Evolutionary conservation across 30 jellyfish, hydroid and myxozoan species (phyloP).

Genomic region (Clytia hemisphaerica): DNA sequence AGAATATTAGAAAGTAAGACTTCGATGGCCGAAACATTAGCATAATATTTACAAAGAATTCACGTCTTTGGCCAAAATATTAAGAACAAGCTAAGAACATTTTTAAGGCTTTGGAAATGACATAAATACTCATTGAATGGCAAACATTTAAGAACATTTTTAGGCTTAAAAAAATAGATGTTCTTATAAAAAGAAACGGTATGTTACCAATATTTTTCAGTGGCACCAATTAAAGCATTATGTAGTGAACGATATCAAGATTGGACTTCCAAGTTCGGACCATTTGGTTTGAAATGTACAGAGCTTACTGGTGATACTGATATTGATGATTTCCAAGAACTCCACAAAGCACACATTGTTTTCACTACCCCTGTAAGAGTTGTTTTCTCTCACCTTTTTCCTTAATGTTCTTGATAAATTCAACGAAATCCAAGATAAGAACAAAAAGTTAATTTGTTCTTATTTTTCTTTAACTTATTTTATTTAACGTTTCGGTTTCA

Average conservation of each 20-base stretch:
- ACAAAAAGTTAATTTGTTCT: not conserved
- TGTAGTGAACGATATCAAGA: conserved; percentile 86
- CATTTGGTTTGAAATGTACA: conserved; percentile 65
- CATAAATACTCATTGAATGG: too few relatives aligned
- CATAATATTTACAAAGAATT: not conserved
- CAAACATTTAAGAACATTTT: too few relatives aligned
- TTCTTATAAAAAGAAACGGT: too few relatives aligned
- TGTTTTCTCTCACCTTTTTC: too few relatives aligned
- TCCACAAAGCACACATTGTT: conserved; percentile 69
- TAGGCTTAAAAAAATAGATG: too few relatives aligned
- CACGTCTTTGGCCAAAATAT: not conserved
- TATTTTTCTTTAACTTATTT: not conserved
- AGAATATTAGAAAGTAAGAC: too few relatives aligned
- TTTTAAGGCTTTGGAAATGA: too few relatives aligned
- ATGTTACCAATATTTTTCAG: too few relatives aligned
- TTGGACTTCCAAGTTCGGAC: conserved; percentile 68
- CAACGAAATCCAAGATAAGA: not conserved
- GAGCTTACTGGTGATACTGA: conserved; percentile 97
- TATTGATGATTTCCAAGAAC: conserved; percentile 79
- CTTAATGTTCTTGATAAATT: not conserved
- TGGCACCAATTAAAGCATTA: conserved; percentile 98
- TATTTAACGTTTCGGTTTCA: too few relatives aligned
- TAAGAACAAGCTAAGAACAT: not conserved
- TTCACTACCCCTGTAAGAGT: conserved; percentile 87
- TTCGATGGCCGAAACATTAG: too few relatives aligned